Conservation (phyloP, 2,797 vertebrate species). For the Brachyalestes nurse region DNA sequence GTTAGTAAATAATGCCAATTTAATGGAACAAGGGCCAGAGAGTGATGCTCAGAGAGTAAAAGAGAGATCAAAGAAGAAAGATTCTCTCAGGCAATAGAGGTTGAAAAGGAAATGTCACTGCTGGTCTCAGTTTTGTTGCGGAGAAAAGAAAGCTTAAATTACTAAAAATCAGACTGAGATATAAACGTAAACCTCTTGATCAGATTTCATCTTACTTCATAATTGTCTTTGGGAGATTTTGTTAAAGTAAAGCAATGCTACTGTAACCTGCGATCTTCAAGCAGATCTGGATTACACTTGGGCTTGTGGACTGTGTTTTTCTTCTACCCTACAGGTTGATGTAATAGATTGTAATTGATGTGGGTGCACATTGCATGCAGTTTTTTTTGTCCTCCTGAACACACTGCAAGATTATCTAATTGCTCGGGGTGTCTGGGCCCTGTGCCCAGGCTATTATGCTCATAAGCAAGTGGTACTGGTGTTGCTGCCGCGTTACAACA, state of each 20-base stretch:
- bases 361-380: conserved; percentile 45
- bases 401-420: conserved; percentile 35
- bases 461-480: not conserved
- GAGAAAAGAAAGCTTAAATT: conserved; percentile 12
- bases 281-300: conserved; percentile 38
- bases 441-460: conserved; percentile 59
- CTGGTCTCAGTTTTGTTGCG: not conserved
- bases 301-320: conserved; percentile 20
- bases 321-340: conserved; percentile 43
- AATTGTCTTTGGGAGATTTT: not conserved
- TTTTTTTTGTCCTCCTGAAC: conserved; percentile 21
- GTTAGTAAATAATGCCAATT: conserved; percentile 41
- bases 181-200: conserved; percentile 35
- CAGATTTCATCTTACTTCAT: not conserved
- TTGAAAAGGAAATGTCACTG: conserved; percentile 21
- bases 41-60: not conserved
- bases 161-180: not conserved
- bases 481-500: conserved; percentile 67
- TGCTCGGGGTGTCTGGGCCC: conserved; percentile 42
- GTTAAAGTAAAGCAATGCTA: not conserved
- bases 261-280: conserved; percentile 17
- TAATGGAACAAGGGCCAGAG: not conserved
- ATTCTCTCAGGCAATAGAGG: conserved; percentile 12
- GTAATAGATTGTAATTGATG: conserved; percentile 52
- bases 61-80: conserved; percentile 27